Base-by-base conservation (phyloP, 2,888 invertebrate genomes). In the Trichopoda pennipes region DNA sequence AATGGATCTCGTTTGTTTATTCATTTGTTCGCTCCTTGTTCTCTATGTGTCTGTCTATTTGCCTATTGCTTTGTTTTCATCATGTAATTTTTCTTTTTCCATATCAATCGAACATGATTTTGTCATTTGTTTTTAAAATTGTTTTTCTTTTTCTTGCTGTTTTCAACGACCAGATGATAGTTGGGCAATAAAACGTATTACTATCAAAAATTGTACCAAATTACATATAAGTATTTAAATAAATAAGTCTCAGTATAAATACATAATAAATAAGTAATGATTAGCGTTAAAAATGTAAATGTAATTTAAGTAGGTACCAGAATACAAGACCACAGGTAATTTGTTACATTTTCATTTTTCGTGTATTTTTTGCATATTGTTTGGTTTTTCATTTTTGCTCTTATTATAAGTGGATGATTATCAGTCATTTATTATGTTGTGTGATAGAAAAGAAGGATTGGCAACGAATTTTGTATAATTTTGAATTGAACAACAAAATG, bases 81-180 rank as follows among this genome's bases (percentile, higher is more conserved):
- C 42, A 58, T 66, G 74, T 82, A 69, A 58, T 74, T 58, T 58
- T 66, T 72, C 14, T 35, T 79, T 78, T 79, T 79, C 70, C 79
- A 79, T 79, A 82, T 82, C 79, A 79, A 82, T 82, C 78, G 69
- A 82, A 82, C 79, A 79, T 76, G 82, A 82, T 82, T 79, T 79
- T 82, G 82, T 79, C 82, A 82, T 79, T 82, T 82, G 82, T 78
- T 81, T n/a, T 53, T 7, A 68, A 77, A 66, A 23, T 42, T 17
- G 14, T 38, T 16, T 28, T 4, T 64, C 16, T 12, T n/a, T 53
- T 44, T 14, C 14, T 17, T 74, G 32, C 42, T 70, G 21, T 23
- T 23, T 21, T 63, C 28, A 23, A 1, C 55, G 38, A 49, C 23
- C 55, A 63, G 8, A 28, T 28, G 8, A 28, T 28, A 28, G 75